Evolutionary conservation across 2,888 invertebrate species (phyloP).

Genomic region (Torymus texanus): DNA sequence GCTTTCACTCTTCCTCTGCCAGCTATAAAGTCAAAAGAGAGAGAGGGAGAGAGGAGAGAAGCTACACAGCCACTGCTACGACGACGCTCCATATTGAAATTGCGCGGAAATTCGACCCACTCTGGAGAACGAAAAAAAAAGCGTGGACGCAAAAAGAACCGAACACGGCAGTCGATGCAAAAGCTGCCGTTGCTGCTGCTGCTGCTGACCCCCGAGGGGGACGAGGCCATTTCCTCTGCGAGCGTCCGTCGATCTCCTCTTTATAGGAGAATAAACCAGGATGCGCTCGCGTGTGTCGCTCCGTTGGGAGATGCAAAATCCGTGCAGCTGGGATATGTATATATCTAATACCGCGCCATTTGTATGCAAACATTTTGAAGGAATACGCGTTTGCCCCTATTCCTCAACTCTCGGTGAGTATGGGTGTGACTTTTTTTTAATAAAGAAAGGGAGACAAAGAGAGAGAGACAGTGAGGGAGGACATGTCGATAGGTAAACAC

Average conservation of each 20-base stretch:
- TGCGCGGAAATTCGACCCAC: constrained; percentile 35
- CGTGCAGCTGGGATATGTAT: background rate
- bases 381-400: background rate
- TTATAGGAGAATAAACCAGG: constrained; percentile 40
- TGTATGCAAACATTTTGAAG: constrained; percentile 48
- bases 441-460: no score
- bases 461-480: no score
- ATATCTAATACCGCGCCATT: constrained; percentile 34
- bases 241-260: constrained; percentile 39
- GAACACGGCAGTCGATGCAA: constrained; percentile 14
- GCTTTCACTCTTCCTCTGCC: constrained; percentile 33
- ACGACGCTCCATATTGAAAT: constrained; percentile 24
- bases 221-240: constrained; percentile 40
- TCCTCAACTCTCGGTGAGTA: background rate
- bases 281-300: background rate
- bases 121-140: background rate
- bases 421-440: background rate
- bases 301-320: constrained; percentile 28
- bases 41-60: constrained; percentile 36
- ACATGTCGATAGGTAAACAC: no score
- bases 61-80: background rate
- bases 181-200: background rate
- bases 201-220: constrained; percentile 29
- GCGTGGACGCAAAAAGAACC: background rate
- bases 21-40: no score